Percentiles rank a stretch among this genome's conserved stretches.
These are phyloP conservation scores for Ophioderma brevispina DNA, from an alignment of 35 echinoderm and acorn worm species.

Conservation along the genomic window DNA sequence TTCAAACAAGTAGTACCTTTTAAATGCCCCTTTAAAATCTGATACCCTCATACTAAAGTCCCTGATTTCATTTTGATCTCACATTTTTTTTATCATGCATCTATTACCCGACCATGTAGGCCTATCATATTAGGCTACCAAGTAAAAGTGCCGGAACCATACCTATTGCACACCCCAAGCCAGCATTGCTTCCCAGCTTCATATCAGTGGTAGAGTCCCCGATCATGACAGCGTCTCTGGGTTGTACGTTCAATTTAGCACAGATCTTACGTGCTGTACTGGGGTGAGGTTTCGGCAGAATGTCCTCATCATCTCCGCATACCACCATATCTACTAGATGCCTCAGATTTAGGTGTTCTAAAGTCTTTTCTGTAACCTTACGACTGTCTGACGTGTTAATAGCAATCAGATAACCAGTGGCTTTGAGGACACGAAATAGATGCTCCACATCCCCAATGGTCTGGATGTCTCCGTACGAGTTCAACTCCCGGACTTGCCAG, in stretches of 20 bases:
- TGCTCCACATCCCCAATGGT: slow-evolving; percentile 24
- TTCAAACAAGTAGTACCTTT: too few relatives aligned
- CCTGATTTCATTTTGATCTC: too few relatives aligned
- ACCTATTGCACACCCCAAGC: slow-evolving; percentile 58
- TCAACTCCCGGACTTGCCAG: background rate
- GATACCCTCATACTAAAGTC: too few relatives aligned
- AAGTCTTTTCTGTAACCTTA: slow-evolving; percentile 36
- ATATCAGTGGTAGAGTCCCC: slow-evolving; percentile 68
- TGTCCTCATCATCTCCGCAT: slow-evolving; percentile 63
- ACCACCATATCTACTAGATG: slow-evolving; percentile 57
- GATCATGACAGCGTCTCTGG: slow-evolving; percentile 48
- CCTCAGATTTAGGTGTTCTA: slow-evolving; percentile 24
- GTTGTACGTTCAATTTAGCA: slow-evolving; percentile 31
- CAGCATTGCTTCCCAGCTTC: slow-evolving; percentile 42
- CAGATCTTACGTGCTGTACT: slow-evolving; percentile 56
- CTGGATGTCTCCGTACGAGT: background rate
- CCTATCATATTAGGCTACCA: too few relatives aligned
- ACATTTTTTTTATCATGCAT: too few relatives aligned
- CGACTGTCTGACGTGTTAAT: slow-evolving; percentile 68
- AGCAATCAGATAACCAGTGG: slow-evolving; percentile 55
- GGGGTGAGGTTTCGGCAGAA: slow-evolving; percentile 50
- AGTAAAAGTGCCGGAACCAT: too few relatives aligned
- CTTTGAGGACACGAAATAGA: slow-evolving; percentile 26
- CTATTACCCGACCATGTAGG: too few relatives aligned
- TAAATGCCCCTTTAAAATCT: too few relatives aligned